Evolutionary conservation across 37 sponge, comb jelly and placozoan genomes (phyloP).

Genomic region (Hexactinellida sp.): DNA sequence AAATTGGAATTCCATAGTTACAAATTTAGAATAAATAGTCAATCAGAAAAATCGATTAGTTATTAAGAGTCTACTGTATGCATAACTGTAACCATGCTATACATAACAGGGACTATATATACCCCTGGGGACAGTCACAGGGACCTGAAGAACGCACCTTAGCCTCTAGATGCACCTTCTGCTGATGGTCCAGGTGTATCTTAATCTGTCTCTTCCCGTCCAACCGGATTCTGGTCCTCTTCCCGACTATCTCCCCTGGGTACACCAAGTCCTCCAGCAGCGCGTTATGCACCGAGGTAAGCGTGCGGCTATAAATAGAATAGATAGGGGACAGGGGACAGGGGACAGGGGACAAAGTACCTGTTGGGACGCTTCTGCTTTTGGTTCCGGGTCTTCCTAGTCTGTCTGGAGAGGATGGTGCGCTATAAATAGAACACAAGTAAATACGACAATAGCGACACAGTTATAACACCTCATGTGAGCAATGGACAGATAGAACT

Average conservation of each 20-base stretch:
- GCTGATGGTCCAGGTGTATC: conserved; percentile 35
- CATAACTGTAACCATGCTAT: too few relatives aligned
- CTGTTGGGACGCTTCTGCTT: neutral
- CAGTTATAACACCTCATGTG: neutral
- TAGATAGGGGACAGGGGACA: neutral
- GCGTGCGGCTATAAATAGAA: conserved; percentile 60
- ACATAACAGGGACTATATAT: neutral
- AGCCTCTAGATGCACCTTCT: conserved; percentile 19
- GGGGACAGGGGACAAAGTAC: neutral
- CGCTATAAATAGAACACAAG: neutral
- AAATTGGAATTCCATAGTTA: too few relatives aligned
- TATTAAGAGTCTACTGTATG: too few relatives aligned
- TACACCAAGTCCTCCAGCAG: conserved; percentile 87
- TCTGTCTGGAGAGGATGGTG: neutral
- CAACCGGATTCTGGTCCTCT: conserved; percentile 71
- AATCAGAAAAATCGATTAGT: neutral
- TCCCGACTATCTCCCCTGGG: conserved; percentile 90
- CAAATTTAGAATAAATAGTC: too few relatives aligned
- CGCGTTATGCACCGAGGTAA: conserved; percentile 89
- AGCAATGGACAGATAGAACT: too few relatives aligned
- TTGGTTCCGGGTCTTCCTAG: conserved; percentile 15
- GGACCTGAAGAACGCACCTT: conserved; percentile 6
- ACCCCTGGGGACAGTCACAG: too few relatives aligned
- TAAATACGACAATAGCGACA: too few relatives aligned
- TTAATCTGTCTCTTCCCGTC: conserved; percentile 83